Percentiles rank a stretch among this genome's conserved stretches.
These are phyloP conservation scores for Actinernus sp. DNA, from an alignment of 92 coral and sea anemone species.

Conservation along the genomic window DNA sequence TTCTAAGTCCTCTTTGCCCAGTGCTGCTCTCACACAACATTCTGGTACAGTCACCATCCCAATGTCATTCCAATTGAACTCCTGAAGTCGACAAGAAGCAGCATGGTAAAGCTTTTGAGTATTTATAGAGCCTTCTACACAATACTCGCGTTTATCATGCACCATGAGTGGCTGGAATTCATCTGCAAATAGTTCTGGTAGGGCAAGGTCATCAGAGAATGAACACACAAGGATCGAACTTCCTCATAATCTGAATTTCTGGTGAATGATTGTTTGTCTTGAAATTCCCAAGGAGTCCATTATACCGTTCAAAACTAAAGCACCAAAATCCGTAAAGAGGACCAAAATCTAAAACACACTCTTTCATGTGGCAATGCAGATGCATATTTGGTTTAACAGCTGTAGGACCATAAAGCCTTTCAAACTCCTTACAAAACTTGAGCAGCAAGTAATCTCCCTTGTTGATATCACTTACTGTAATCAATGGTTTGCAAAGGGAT, in stretches of 20 bases:
- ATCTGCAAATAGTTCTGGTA: not conserved
- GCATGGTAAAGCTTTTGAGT: not conserved
- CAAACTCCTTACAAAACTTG: constrained; percentile 54
- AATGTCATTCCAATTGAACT: constrained; percentile 2
- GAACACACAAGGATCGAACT: constrained; percentile 31
- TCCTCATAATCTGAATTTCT: constrained; percentile 57
- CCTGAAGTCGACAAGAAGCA: not conserved
- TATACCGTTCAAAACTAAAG: constrained; percentile 52
- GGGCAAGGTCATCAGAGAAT: not conserved
- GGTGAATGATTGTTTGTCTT: constrained; percentile 34
- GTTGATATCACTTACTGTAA: constrained; percentile 38
- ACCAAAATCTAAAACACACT: constrained; percentile 47
- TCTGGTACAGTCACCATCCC: not conserved
- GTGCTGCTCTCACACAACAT: constrained; percentile 1
- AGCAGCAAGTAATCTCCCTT: constrained; percentile 47
- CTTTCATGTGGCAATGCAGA: constrained; percentile 50
- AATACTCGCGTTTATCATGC: not conserved
- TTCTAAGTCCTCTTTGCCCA: not conserved
- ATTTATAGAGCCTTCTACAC: not conserved
- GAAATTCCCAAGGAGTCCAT: constrained; percentile 47
- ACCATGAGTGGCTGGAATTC: not conserved
- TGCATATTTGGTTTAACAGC: constrained; percentile 64
- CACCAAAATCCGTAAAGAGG: constrained; percentile 64
- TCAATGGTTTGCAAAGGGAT: constrained; percentile 15
- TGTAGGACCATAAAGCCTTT: constrained; percentile 35